Conservation (phyloP, 2,113 vertebrate species). For the Amphiprion percula region DNA sequence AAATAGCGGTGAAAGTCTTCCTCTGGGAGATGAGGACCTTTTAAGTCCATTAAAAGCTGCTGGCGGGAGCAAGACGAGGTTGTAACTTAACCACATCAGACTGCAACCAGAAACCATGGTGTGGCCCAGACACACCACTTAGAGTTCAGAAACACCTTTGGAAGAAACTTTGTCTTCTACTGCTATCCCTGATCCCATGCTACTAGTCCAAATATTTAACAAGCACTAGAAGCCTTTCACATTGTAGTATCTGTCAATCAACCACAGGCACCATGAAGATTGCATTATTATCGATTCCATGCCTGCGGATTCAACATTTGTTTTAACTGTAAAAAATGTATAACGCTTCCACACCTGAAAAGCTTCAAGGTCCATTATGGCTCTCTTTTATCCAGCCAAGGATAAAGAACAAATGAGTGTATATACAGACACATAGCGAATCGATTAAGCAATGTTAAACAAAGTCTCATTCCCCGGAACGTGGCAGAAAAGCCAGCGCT, state of each 20-base stretch:
- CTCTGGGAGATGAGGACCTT: constrained; percentile 72
- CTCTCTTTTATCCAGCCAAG: constrained; percentile 57
- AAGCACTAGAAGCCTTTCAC: constrained; percentile 39
- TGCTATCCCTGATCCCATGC: constrained; percentile 51
- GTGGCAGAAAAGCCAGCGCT: constrained; percentile 42
- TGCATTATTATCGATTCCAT: constrained; percentile 50
- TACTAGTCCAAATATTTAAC: constrained; percentile 43
- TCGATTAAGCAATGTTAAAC: constrained; percentile 71
- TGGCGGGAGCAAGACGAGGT: constrained; percentile 59
- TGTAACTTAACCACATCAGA: constrained; percentile 75
- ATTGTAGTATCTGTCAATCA: constrained; percentile 51
- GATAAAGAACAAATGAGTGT: constrained; percentile 66
- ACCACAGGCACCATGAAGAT: constrained; percentile 26
- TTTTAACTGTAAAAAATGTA: constrained; percentile 53
- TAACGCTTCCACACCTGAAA: constrained; percentile 61
- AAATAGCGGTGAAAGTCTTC: constrained; percentile 62
- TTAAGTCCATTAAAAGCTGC: constrained; percentile 80
- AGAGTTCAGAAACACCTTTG: constrained; percentile 67
- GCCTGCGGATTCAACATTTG: constrained; percentile 44
- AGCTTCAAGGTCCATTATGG: constrained; percentile 53
- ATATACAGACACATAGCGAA: constrained; percentile 70
- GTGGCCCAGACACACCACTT: constrained; percentile 59
- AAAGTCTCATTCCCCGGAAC: constrained; percentile 67
- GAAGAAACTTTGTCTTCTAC: constrained; percentile 66
- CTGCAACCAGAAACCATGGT: constrained; percentile 71